A percentile compares a stretch with the other conserved stretches of the same genome.
These are phyloP conservation scores for Gryllus bimaculatus DNA, from an alignment of 1,140 invertebrate genomes.

Conservation along the genomic window DNA sequence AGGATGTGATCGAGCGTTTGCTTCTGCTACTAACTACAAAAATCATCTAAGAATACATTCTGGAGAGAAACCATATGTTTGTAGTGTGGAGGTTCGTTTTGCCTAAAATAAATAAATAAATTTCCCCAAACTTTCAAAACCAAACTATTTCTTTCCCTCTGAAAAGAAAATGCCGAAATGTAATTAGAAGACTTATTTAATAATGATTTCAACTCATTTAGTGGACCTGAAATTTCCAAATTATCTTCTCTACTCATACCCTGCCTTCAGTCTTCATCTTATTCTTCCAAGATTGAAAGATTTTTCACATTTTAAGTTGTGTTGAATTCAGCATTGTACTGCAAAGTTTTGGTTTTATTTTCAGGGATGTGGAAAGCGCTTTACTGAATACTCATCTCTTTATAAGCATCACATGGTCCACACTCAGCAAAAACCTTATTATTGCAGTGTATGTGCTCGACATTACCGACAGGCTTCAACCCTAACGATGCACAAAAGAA, in stretches of 20 bases:
- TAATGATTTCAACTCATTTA: no score
- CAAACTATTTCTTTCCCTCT: no score
- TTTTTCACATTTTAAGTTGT: no score
- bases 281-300: no score
- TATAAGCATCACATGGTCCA: constrained; percentile 65
- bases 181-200: no score
- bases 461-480: constrained; percentile 53
- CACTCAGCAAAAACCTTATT: constrained; percentile 50
- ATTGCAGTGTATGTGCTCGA: constrained; percentile 47
- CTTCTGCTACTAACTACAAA: constrained; percentile 61
- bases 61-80: constrained; percentile 47
- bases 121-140: no score
- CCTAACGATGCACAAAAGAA: constrained; percentile 48
- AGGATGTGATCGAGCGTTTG: constrained; percentile 50
- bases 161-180: no score
- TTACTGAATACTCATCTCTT: constrained; percentile 65
- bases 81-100: constrained; percentile 37
- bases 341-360: constrained; percentile 22
- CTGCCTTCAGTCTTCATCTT: no score
- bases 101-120: neutral
- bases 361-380: constrained; percentile 54
- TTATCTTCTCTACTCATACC: no score
- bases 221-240: neutral
- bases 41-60: constrained; percentile 53
- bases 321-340: no score